Evolutionary conservation across 2,797 vertebrate species (phyloP), one percentile per base, ranked within the genome.

Genomic region (Protosalanx chinensis): DNA sequence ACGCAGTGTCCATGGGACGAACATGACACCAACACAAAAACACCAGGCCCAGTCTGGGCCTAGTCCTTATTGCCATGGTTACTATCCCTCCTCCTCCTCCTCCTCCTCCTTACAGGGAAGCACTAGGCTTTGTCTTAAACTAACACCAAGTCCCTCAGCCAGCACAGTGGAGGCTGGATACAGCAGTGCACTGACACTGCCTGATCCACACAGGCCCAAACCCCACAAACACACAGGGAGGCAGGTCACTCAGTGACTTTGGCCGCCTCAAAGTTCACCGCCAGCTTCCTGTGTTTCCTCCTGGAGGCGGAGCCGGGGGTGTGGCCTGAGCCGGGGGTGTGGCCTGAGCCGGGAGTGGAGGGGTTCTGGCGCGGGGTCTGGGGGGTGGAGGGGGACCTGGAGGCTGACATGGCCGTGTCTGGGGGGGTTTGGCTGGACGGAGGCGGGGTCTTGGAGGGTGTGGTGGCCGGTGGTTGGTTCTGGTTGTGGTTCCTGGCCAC

Each of bases 251-350:
- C 92, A 0, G 86, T 86, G 72, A 94, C 90, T 92, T 97, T 96
- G 1, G 95, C 91, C 18, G 91, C 84, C 29, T 95, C 94, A 80
- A 99, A 99, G 91, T 97, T 98, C 79, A 99, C 97, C 0, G 97
- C 97, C 76, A 99, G 87, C 85, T 98, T 99, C 76, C 97, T 92
- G 74, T 95, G 89, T 88, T 93, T 98, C 89, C 94, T 92, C 84
- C 94, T 98, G 79, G 94, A 94, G 83, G 93, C 91, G 53, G 95
- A 95, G 85, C 94, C 89, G 23, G 95, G 88, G 63, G 93, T 88
- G 82, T 91, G 89, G 74, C 82, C 85, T 12, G 81, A 76, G 60
- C 89, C 64, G 0, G 85, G 79, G 56, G 13, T 18, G 0, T 27
- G 23, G 23, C 82, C 85, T 12, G 81, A 76, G 60, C 89, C 64